Conservation (phyloP, 2,113 vertebrate species). For the Podiceps cristatus region DNA sequence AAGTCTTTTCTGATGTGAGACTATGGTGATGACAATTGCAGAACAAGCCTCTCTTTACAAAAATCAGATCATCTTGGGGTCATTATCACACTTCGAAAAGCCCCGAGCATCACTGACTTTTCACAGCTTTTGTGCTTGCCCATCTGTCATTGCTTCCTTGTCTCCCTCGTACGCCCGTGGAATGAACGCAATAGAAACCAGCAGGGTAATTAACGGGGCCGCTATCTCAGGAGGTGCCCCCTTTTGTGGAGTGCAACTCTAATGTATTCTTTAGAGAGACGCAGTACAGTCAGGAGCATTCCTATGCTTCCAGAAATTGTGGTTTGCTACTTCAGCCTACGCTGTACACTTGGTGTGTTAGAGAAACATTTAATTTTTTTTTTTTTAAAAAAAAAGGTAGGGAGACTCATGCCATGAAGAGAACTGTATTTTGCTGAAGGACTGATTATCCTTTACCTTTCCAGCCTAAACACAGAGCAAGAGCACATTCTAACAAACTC, state of each 20-base stretch:
- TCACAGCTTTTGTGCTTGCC: constrained; percentile 19
- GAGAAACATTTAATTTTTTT: background rate
- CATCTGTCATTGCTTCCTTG: constrained; percentile 8
- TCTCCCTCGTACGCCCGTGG: background rate
- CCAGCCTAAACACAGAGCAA: background rate
- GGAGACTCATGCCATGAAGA: background rate
- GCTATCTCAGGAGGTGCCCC: background rate
- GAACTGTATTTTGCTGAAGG: background rate
- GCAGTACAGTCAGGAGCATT: background rate
- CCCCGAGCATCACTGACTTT: background rate
- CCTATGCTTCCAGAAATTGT: background rate
- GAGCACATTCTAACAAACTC: background rate
- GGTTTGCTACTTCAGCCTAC: background rate
- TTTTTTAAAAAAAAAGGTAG: too few species aligned
- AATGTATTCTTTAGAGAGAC: background rate
- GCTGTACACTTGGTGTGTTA: background rate
- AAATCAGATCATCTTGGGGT: constrained; percentile 28
- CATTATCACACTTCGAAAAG: constrained; percentile 31
- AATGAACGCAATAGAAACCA: background rate
- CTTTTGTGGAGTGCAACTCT: background rate
- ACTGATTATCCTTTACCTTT: background rate
- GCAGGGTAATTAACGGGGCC: background rate
- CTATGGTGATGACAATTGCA: background rate
- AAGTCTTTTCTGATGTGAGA: background rate
- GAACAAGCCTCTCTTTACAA: background rate